Percentiles rank a stretch among this genome's conserved stretches.
phyloP scores from a whole-genome alignment of 2,113 vertebrate genomes.

The Scalopus aquaticus region DNA sequence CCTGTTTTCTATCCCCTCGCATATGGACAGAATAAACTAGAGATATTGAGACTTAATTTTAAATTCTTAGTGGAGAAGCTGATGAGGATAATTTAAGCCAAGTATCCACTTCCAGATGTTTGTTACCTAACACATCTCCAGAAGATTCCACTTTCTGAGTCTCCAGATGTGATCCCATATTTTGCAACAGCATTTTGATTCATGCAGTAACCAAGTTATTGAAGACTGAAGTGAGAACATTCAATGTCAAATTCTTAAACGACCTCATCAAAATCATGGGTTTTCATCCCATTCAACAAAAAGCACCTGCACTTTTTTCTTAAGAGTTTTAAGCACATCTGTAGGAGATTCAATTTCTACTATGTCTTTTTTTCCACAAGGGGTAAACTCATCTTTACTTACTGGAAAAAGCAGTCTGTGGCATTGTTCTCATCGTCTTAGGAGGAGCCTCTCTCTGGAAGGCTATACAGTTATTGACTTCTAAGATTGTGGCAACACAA shows the following conservation, averaged over 20 bases:
- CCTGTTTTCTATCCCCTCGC: not conserved
- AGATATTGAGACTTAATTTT: not conserved
- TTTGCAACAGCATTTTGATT: not conserved
- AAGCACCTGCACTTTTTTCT: not conserved
- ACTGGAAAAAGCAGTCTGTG: not conserved
- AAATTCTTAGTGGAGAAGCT: not conserved
- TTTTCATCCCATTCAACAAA: slow-evolving; percentile 1
- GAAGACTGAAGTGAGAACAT: not conserved
- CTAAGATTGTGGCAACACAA: not conserved
- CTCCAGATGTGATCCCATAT: not conserved
- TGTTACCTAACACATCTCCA: not conserved
- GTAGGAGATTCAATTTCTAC: not conserved
- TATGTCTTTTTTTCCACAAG: not conserved
- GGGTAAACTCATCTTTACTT: slow-evolving; percentile 22
- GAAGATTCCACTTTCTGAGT: not conserved
- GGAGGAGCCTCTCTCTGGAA: not conserved
- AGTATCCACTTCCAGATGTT: not conserved
- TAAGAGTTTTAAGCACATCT: not conserved
- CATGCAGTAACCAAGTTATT: not conserved
- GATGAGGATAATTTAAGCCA: not conserved
- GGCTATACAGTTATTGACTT: not conserved
- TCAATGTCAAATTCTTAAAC: not conserved
- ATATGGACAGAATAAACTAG: not conserved
- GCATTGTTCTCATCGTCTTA: not conserved
- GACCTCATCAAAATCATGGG: not conserved